Evolutionary conservation across 2,797 vertebrate species (phyloP).

Genomic region (Triplophysa yarkandensis): DNA sequence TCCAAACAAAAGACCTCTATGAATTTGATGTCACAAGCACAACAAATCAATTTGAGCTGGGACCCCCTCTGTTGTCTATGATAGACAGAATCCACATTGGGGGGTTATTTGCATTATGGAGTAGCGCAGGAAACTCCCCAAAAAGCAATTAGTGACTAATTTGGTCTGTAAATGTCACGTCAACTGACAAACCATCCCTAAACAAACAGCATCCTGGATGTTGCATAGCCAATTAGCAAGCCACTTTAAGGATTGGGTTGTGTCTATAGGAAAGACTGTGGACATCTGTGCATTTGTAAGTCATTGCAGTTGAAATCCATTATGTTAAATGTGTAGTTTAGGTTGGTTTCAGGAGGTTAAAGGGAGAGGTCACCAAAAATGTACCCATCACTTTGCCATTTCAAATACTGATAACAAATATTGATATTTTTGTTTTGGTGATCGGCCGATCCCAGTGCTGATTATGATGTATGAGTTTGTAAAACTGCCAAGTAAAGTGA

Average conservation of each 20-base stretch:
- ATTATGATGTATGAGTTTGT: too few species aligned
- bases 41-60: conserved; percentile 53
- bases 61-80: conserved; percentile 15
- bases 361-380: too few species aligned
- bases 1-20: conserved; percentile 28
- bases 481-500: too few species aligned
- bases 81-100: conserved; percentile 43
- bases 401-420: too few species aligned
- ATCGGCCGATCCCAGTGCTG: too few species aligned
- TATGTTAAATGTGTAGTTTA: neutral
- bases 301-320: neutral
- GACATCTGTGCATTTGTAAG: neutral
- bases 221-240: conserved; percentile 68
- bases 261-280: conserved; percentile 58
- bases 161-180: conserved; percentile 64
- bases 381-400: too few species aligned
- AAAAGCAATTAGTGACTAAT: conserved; percentile 62
- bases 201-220: conserved; percentile 40
- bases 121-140: conserved; percentile 25
- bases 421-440: too few species aligned
- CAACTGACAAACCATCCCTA: conserved; percentile 60
- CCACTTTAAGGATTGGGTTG: conserved; percentile 57
- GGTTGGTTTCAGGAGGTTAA: too few species aligned
- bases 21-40: conserved; percentile 37
- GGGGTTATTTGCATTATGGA: conserved; percentile 45